A percentile compares a stretch with the other conserved stretches of the same genome.
phyloP scores from a whole-genome alignment of 2,888 invertebrate species.

The Pyrochroa serraticornis region DNA sequence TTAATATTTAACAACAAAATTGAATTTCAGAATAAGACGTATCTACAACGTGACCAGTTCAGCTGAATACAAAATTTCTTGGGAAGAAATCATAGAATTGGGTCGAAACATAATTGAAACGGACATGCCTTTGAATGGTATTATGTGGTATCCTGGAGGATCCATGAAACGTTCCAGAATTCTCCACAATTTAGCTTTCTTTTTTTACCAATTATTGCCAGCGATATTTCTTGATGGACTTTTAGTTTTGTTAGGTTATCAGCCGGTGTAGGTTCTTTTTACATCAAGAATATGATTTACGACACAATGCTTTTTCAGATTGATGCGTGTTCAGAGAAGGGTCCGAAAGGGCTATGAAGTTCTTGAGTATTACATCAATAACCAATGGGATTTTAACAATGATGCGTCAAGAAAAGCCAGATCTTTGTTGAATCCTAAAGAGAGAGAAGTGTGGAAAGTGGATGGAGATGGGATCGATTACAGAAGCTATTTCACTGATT shows the following conservation, averaged over 20 bases:
- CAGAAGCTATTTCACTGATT: constrained; percentile 74
- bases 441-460: constrained; percentile 70
- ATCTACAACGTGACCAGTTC: constrained; percentile 81
- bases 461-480: constrained; percentile 68
- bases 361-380: constrained; percentile 89
- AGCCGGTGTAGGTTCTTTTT: constrained; percentile 62
- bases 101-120: constrained; percentile 77
- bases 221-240: constrained; percentile 84
- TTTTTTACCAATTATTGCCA: constrained; percentile 90
- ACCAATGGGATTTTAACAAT: constrained; percentile 88
- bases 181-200: constrained; percentile 79
- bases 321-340: constrained; percentile 81
- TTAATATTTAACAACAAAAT: too few relatives aligned
- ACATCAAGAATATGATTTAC: too few relatives aligned
- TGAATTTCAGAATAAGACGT: constrained; percentile 66
- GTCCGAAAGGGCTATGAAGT: constrained; percentile 86
- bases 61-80: constrained; percentile 80
- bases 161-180: constrained; percentile 78
- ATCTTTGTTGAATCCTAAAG: constrained; percentile 67
- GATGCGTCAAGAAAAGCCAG: constrained; percentile 67
- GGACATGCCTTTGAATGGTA: constrained; percentile 82
- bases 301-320: constrained; percentile 57
- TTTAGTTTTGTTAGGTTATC: constrained; percentile 80
- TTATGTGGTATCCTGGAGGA: constrained; percentile 83
- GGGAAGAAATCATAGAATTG: constrained; percentile 86